Conservation (phyloP, 2,797 vertebrate species). For the Arctocebus calabarensis region DNA sequence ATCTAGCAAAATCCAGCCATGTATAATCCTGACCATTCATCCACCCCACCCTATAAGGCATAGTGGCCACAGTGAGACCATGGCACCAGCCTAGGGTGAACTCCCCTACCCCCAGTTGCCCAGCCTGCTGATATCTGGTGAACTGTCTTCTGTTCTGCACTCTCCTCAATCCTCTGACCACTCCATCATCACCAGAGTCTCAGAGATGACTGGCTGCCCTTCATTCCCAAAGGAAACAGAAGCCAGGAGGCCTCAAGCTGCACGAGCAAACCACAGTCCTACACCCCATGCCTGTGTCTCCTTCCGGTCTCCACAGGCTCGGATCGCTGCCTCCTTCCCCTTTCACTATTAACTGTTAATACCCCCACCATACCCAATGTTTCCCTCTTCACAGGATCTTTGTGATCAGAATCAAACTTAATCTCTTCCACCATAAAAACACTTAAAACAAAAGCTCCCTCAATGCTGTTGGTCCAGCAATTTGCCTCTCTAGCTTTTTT, state of each 20-base stretch:
- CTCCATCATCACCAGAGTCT: neutral
- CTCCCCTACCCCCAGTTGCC: no score
- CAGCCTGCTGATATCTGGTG: neutral
- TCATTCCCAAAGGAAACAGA: neutral
- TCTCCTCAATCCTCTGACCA: neutral
- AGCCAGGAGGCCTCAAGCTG: neutral
- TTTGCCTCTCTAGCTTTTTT: neutral
- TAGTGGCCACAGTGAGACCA: accelerated
- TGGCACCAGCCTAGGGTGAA: neutral
- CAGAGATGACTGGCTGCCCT: neutral
- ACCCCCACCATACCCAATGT: no score
- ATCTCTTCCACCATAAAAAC: neutral
- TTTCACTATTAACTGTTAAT: neutral
- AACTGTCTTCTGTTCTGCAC: neutral
- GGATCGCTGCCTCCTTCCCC: neutral
- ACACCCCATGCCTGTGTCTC: no score
- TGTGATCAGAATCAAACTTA: neutral
- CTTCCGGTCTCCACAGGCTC: neutral
- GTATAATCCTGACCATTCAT: neutral
- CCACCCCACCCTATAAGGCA: neutral
- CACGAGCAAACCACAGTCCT: neutral
- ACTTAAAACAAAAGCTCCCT: neutral
- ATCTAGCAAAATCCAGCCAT: neutral
- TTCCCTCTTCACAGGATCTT: neutral
- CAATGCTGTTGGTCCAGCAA: neutral